Percentiles rank a stretch among this genome's conserved stretches.
Conservation (phyloP, 92 coral and sea anemone species). For the Isaurus tuberculatus region DNA sequence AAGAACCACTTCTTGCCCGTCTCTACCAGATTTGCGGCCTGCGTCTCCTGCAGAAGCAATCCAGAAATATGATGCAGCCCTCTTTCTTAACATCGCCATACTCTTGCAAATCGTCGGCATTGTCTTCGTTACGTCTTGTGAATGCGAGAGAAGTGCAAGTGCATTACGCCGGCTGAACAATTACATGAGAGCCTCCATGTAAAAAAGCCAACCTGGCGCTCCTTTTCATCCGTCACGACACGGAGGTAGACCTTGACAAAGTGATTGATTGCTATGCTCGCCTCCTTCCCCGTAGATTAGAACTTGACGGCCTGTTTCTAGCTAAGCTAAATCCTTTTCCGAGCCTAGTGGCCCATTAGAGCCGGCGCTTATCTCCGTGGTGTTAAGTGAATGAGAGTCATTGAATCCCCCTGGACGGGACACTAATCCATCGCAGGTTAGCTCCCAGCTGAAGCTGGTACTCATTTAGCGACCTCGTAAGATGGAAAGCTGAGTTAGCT, state of each 20-base stretch:
- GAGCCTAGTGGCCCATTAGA: too few relatives aligned
- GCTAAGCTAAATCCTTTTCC: too few relatives aligned
- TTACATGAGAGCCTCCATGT: background rate
- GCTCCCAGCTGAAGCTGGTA: too few relatives aligned
- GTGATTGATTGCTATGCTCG: constrained; percentile 3
- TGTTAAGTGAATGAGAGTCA: too few relatives aligned
- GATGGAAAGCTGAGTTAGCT: too few relatives aligned
- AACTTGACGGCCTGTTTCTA: background rate
- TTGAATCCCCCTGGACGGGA: too few relatives aligned
- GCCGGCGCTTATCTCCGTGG: too few relatives aligned
- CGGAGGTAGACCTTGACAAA: background rate
- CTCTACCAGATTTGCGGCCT: constrained; percentile 14
- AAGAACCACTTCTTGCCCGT: constrained; percentile 11
- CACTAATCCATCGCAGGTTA: too few relatives aligned
- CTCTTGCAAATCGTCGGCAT: background rate
- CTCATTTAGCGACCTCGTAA: too few relatives aligned
- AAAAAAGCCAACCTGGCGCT: background rate
- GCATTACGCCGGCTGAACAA: background rate
- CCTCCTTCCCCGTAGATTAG: background rate
- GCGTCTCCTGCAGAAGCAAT: constrained; percentile 45
- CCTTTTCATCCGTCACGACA: background rate
- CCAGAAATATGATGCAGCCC: too few relatives aligned
- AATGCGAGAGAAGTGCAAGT: too few relatives aligned
- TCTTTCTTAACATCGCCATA: constrained; percentile 3
- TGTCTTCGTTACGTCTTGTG: too few relatives aligned